phyloP scores from a whole-genome alignment of 1,140 invertebrate species.

The Eumaeus atala region DNA sequence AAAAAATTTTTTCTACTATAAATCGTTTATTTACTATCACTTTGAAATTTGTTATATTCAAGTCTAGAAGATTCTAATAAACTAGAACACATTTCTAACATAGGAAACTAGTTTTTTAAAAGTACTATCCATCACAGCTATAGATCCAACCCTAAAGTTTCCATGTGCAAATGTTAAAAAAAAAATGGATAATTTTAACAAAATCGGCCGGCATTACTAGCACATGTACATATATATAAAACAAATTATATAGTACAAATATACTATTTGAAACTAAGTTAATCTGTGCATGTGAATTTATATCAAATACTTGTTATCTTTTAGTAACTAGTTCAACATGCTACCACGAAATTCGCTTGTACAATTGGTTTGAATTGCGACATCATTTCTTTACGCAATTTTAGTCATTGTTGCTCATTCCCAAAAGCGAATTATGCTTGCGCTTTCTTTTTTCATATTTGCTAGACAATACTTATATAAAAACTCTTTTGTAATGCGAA shows the following conservation, averaged over 20 bases:
- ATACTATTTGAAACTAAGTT: conserved; percentile 14
- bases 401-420: conserved; percentile 23
- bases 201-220: too few relatives aligned
- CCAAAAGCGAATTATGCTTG: conserved; percentile 22
- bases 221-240: too few relatives aligned
- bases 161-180: too few relatives aligned
- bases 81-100: too few relatives aligned
- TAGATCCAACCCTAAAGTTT: too few relatives aligned
- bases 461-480: conserved; percentile 9
- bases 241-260: not conserved
- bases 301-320: conserved; percentile 23
- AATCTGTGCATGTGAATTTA: conserved; percentile 26
- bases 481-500: conserved; percentile 3
- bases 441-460: conserved; percentile 20
- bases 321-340: conserved; percentile 26
- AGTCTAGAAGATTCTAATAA: too few relatives aligned
- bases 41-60: too few relatives aligned
- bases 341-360: conserved; percentile 24
- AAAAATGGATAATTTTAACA: too few relatives aligned
- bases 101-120: too few relatives aligned
- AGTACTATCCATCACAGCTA: too few relatives aligned
- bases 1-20: too few relatives aligned
- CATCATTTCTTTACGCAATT: conserved; percentile 27
- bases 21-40: too few relatives aligned
- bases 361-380: conserved; percentile 23